Percentiles rank a stretch among this genome's conserved stretches.
These are phyloP conservation scores for Mormyrops boulengeri DNA, from an alignment of 2,797 vertebrate species.

Conservation along the genomic window DNA sequence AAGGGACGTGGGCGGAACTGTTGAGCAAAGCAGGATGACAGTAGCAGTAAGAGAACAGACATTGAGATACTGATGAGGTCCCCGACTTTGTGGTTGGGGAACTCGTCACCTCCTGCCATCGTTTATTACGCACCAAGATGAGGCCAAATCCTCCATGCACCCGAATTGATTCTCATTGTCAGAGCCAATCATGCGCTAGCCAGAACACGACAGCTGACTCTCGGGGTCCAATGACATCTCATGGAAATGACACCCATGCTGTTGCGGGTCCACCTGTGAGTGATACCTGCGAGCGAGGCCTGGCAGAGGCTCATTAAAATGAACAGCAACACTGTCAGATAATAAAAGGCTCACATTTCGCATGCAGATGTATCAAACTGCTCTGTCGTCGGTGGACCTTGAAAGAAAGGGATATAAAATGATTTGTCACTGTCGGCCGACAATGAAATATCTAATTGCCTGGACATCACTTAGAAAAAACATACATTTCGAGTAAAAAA, in stretches of 20 bases:
- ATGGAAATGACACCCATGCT: neutral
- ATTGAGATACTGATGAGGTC: neutral
- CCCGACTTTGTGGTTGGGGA: neutral
- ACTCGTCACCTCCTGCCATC: neutral
- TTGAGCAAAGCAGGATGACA: neutral
- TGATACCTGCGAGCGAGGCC: neutral
- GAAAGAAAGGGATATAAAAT: neutral
- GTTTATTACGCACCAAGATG: neutral
- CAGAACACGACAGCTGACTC: neutral
- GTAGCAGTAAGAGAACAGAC: neutral
- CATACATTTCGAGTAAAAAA: neutral
- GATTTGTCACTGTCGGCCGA: conserved; percentile 1
- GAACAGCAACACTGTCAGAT: neutral
- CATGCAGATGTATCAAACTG: conserved; percentile 4
- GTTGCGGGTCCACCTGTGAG: neutral
- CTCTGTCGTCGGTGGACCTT: neutral
- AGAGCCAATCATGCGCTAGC: neutral
- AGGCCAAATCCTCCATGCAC: neutral
- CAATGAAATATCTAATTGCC: conserved; percentile 8
- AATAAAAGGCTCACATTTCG: conserved; percentile 17
- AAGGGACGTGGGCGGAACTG: neutral
- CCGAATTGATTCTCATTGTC: neutral
- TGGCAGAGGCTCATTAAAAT: conserved; percentile 1
- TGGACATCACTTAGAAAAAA: neutral
- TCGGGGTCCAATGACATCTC: neutral